phyloP scores from a whole-genome alignment of 2,888 invertebrate species.

The Holacanthella duospinosa region DNA sequence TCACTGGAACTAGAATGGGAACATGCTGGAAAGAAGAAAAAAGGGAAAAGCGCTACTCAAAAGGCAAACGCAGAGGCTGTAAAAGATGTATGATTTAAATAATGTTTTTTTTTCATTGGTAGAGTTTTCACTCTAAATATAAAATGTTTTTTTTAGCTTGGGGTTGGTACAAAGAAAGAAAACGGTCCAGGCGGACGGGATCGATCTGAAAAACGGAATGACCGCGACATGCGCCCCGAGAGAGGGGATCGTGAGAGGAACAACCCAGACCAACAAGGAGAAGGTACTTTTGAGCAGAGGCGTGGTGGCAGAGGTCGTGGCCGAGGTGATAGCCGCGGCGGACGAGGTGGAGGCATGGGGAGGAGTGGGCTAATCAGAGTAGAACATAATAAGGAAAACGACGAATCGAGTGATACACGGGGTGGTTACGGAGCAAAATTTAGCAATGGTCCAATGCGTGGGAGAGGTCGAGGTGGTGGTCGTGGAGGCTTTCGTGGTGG shows the following conservation, averaged over 20 bases:
- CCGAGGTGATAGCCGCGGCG: slow-evolving; percentile 46
- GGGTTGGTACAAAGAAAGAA: slow-evolving; percentile 7
- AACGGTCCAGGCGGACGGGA: slow-evolving; percentile 31
- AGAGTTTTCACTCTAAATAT: too few relatives aligned
- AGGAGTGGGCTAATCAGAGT: slow-evolving; percentile 43
- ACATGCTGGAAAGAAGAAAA: slow-evolving; percentile 75
- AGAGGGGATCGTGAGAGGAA: slow-evolving; percentile 38
- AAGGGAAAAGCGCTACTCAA: slow-evolving; percentile 40
- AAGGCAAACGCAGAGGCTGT: slow-evolving; percentile 47
- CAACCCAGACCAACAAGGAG: slow-evolving; percentile 19
- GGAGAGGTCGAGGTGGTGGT: slow-evolving; percentile 39
- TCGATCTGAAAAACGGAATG: slow-evolving; percentile 38
- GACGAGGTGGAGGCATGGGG: slow-evolving; percentile 41
- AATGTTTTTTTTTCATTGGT: too few relatives aligned
- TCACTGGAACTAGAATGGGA: slow-evolving; percentile 57
- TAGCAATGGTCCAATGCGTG: slow-evolving; percentile 38
- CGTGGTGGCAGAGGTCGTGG: slow-evolving; percentile 40
- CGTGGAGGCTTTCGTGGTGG: slow-evolving; percentile 25
- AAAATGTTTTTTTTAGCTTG: background rate
- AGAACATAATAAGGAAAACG: slow-evolving; percentile 55
- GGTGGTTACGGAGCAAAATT: slow-evolving; percentile 41
- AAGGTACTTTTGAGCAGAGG: slow-evolving; percentile 22
- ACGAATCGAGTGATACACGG: slow-evolving; percentile 45
- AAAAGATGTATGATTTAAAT: slow-evolving; percentile 16
- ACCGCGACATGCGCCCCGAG: slow-evolving; percentile 45